Base-by-base conservation (phyloP, 2,888 invertebrate genomes). In the Cantharis rustica region DNA sequence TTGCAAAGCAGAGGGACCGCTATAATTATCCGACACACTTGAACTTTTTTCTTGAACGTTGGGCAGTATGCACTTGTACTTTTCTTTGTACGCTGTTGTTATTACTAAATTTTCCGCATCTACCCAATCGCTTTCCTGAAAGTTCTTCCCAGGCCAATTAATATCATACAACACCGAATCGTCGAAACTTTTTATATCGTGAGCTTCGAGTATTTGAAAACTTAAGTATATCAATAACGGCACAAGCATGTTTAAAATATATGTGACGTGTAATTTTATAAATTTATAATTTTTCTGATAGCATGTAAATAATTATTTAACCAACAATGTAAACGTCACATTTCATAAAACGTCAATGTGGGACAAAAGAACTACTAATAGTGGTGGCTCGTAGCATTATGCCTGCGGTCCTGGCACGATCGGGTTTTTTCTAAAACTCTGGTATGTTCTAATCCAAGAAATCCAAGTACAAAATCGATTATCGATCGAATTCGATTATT, bases 31-130 rank as follows among this genome's bases (percentile, higher is more conserved):
- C n/a, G 89, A 89, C 11, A 88, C 85, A 70, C 90, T 90, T 80
- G 89, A 87, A 63, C 91, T 88, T 83, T 90, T 90, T 76, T 90
- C 89, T 88, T 84, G 88, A 10, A 93, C 88, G 77, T 93, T 92
- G 11, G 97, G 97, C 81, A 98, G 89, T 10, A 91, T 89, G 86
- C 98, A 98, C 75, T 93, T 91, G 86, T 96, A 98, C 81, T 92
- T 91, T 85, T 98, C 98, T 84, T 95, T 92, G 79, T 95, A 92
- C 15, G 92, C 90, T 13, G 96, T 95, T 72, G 91, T 93, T 71
- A 96, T 92, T 80, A 92, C 88, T 73, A 96, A 88, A 11, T 92
- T 88, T 83, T 95, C 93, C 77, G 79, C 75, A 17, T 80, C 79
- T 80, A 84, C 82, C 80, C 89, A 86, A 80, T 89, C 85, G 76